Percentiles rank a stretch among this genome's conserved stretches.
phyloP scores from a whole-genome alignment of 2,797 vertebrate genomes.

The Liparis tanakae region DNA sequence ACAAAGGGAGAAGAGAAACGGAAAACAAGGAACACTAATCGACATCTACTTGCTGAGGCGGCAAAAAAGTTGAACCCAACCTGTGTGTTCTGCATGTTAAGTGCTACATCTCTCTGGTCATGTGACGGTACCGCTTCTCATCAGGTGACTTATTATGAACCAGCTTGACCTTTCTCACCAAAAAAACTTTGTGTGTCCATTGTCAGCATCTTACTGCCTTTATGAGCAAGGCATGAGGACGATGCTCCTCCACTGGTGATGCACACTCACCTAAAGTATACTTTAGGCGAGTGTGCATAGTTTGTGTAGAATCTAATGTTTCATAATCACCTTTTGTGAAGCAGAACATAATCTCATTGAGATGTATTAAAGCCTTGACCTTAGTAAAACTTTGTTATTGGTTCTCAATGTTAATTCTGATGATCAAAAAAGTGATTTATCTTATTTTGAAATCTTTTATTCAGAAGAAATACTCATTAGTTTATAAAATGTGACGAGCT shows the following conservation, averaged over 20 bases:
- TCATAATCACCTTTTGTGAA: neutral
- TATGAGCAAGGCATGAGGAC: constrained; percentile 5
- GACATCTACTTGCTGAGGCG: constrained; percentile 52
- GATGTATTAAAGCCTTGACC: neutral
- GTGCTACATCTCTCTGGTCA: constrained; percentile 42
- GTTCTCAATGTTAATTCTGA: too few species aligned
- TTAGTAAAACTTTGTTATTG: neutral
- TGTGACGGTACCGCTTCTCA: constrained; percentile 41
- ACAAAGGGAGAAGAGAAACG: constrained; percentile 55
- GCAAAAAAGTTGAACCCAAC: constrained; percentile 34
- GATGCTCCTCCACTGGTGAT: neutral
- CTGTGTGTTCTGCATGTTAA: constrained; percentile 29
- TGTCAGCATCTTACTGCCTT: constrained; percentile 44
- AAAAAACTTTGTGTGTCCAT: constrained; percentile 10
- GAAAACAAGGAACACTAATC: constrained; percentile 54
- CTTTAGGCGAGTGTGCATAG: neutral
- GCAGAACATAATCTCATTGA: neutral
- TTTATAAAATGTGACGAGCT: neutral
- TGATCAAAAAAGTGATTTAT: neutral
- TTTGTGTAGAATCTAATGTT: neutral
- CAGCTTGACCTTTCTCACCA: constrained; percentile 24
- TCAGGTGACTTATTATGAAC: constrained; percentile 69
- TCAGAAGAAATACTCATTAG: neutral
- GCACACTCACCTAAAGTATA: neutral
- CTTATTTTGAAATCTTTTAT: neutral